phyloP scores from a whole-genome alignment of 2,797 vertebrate species.

The Premnoplex brunnescens region DNA sequence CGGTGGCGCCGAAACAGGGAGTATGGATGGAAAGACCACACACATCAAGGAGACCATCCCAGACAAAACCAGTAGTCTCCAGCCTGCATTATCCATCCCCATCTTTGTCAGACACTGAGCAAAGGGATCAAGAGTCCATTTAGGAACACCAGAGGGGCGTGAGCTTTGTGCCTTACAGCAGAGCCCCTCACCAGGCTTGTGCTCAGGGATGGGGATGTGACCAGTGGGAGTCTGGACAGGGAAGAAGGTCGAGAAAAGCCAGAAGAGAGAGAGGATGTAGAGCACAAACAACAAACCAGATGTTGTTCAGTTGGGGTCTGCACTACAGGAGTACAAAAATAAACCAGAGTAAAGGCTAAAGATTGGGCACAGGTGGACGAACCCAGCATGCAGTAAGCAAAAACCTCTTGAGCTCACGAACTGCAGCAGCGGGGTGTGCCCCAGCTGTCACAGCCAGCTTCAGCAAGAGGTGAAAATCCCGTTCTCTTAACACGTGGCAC shows the following conservation, averaged over 20 bases:
- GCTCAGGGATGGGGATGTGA: accelerated
- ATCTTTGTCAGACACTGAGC: not conserved
- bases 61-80: slow-evolving; percentile 33
- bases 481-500: accelerated
- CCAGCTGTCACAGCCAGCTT: not conserved
- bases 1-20: not conserved
- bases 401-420: not conserved
- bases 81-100: not conserved
- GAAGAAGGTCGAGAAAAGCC: not conserved
- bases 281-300: not conserved
- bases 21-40: slow-evolving; percentile 31
- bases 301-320: not conserved
- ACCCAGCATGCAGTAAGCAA: not conserved
- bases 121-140: not conserved
- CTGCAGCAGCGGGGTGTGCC: not conserved
- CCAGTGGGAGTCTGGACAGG: not conserved
- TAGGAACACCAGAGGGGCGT: not conserved
- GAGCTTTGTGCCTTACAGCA: not conserved
- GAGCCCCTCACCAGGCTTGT: not conserved
- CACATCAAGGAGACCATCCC: slow-evolving; percentile 35
- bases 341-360: not conserved
- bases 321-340: not conserved
- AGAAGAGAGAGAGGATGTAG: not conserved
- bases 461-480: slow-evolving; percentile 20
- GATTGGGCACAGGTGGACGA: not conserved